Evolutionary conservation across 2,113 vertebrate genomes (phyloP).

Genomic region (Brachyhypopomus gauderio): DNA sequence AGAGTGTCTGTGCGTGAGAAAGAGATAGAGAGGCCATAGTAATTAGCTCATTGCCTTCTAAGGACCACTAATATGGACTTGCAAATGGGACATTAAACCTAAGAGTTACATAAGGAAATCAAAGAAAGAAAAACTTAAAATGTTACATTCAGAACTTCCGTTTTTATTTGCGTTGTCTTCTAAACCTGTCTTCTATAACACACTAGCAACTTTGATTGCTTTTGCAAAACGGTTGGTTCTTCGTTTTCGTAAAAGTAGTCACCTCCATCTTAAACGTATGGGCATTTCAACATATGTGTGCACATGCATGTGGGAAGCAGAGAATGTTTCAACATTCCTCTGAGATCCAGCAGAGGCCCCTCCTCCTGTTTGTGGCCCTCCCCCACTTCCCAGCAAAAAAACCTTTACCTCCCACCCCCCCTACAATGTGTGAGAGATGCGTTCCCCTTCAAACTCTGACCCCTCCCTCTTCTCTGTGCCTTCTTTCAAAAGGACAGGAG

Average conservation of each 20-base stretch:
- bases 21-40: constrained; percentile 37
- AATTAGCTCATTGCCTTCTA: constrained; percentile 56
- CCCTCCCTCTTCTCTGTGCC: constrained; percentile 57
- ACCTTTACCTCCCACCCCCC: constrained; percentile 50
- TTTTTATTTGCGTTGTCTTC: background rate
- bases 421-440: constrained; percentile 68
- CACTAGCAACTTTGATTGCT: too few species aligned
- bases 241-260: background rate
- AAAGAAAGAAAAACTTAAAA: background rate
- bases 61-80: constrained; percentile 26
- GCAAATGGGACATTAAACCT: constrained; percentile 20
- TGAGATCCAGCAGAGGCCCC: constrained; percentile 67
- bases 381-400: constrained; percentile 71
- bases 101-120: background rate
- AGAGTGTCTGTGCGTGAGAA: constrained; percentile 17
- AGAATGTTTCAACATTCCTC: constrained; percentile 67
- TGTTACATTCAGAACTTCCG: background rate
- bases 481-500: constrained; percentile 75
- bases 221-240: too few species aligned
- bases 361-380: constrained; percentile 75
- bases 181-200: background rate
- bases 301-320: constrained; percentile 38
- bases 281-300: constrained; percentile 40
- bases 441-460: constrained; percentile 58
- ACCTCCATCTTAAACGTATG: background rate